These are phyloP conservation scores for Melanotaenia nigrans DNA, from an alignment of 2,797 vertebrate genomes.

Conservation along the genomic window DNA sequence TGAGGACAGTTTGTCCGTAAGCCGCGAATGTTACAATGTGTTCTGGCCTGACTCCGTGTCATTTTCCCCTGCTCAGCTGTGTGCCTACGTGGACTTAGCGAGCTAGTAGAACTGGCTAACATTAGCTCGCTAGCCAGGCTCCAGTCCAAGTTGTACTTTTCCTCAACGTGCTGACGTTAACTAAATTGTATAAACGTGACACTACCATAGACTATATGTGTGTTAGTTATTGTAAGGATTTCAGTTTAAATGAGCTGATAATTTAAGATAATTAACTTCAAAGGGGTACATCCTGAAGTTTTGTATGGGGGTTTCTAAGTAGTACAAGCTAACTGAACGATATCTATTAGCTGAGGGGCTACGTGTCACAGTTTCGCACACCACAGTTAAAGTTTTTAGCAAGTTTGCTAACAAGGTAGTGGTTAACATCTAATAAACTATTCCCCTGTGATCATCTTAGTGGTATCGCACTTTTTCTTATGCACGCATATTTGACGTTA, in stretches of 20 bases:
- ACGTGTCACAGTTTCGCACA: constrained; percentile 76
- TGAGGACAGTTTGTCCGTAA: not conserved
- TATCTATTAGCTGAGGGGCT: constrained; percentile 69
- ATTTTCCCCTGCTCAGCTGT: constrained; percentile 77
- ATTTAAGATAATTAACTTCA: constrained; percentile 19
- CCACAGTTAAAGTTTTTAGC: constrained; percentile 79
- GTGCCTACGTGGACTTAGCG: constrained; percentile 88
- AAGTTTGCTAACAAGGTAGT: constrained; percentile 76
- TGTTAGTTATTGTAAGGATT: not conserved
- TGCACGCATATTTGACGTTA: not conserved
- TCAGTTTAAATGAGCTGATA: not conserved
- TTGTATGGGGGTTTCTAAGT: constrained; percentile 44
- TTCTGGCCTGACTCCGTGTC: constrained; percentile 83
- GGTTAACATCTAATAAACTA: constrained; percentile 17
- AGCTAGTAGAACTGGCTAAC: constrained; percentile 69
- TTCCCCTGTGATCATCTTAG: not conserved
- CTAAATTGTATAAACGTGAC: not conserved
- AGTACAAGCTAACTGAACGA: constrained; percentile 47
- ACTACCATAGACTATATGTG: rapidly evolving
- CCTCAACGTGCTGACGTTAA: not conserved
- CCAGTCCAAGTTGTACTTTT: constrained; percentile 53
- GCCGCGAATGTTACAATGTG: constrained; percentile 32
- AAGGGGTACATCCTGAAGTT: constrained; percentile 46
- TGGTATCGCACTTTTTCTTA: too few relatives aligned
- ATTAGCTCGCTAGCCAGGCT: constrained; percentile 63